Base-by-base conservation (phyloP, 2,797 vertebrate species). In the Petrocephalus sullivani region DNA sequence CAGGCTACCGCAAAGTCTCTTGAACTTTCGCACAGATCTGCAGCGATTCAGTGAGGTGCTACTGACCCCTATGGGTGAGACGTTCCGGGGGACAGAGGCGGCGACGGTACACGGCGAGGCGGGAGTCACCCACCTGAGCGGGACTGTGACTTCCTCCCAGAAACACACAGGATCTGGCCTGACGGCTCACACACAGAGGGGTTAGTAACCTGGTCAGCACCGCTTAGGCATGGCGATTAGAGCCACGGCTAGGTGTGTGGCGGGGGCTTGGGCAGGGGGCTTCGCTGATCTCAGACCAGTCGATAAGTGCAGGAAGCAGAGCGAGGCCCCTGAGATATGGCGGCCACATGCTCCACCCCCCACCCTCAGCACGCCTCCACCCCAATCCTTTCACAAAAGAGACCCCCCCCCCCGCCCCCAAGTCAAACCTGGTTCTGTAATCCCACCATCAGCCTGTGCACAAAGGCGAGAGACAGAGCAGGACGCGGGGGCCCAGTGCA, bases 41-140 rank as follows among this genome's bases (percentile, higher is more conserved):
- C 92, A 92, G 91, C 94, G 93, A 92, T 96, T 96, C 90, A 93
- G 96, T 94, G 97, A 97, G 95, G 96, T 96, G 96, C 96, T 96
- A 98, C 95, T 98, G 98, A 98, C 97, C 98, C 97, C 98, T 98
- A 98, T 97, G 97, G 97, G 97, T 96, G 93, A 94, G 96, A 94
- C 64, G 90, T 89, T 92, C 37, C 19, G 21, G 61, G 41, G 37
- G 78, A 19, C 37, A 4, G 33, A 41, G 75, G 14, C 1, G 8
- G 3, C 9, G 33, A 81, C 9, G 14, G 12, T 2, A 41, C 12
- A 2, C 14, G 6, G 33, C 4, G 1, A 10, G 28, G 14, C 75
- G 6, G 46, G 37, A 51, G 16, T 21, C 4, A 3, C 9, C 7
- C 16, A 2, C 41, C 46, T 21, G 19, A 16, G 46, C 1, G 19